A percentile compares a stretch with the other conserved stretches of the same genome.
Evolutionary conservation across 53 echinoderm and acorn worm genomes (phyloP).

Genomic region (Zoroaster sp.): DNA sequence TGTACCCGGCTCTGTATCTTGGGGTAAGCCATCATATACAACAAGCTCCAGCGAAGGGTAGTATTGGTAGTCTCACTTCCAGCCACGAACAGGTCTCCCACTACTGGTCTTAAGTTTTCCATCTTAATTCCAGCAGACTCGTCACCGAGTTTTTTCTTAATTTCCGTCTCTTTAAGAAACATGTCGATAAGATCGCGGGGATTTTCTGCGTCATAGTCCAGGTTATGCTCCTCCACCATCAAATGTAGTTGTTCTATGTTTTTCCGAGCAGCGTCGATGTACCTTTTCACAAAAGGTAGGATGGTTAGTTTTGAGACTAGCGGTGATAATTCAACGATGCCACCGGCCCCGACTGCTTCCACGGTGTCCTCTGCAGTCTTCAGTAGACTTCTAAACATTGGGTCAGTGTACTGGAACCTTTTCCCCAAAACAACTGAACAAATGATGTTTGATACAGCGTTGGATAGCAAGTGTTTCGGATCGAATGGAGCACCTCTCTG

Average conservation of each 20-base stretch:
- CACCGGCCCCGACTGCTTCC: neutral
- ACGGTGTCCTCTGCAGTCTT: neutral
- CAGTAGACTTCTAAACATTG: neutral
- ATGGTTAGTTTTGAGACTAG: constrained; percentile 2
- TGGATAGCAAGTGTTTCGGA: constrained; percentile 1
- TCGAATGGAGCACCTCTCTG: constrained; percentile 25
- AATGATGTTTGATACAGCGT: constrained; percentile 60
- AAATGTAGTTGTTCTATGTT: neutral
- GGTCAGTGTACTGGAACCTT: constrained; percentile 18
- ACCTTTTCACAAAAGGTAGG: neutral
- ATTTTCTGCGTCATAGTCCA: neutral
- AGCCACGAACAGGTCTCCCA: constrained; percentile 29
- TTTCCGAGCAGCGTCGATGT: neutral
- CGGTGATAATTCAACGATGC: constrained; percentile 1
- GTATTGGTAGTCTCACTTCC: constrained; percentile 31
- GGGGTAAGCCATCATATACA: constrained; percentile 32
- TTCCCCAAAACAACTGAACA: constrained; percentile 47
- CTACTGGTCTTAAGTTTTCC: neutral
- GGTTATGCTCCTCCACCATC: neutral
- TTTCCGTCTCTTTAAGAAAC: neutral
- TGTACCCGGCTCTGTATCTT: neutral
- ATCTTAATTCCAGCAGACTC: neutral
- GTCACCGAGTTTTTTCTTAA: neutral
- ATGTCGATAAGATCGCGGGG: constrained; percentile 18
- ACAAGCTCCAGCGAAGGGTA: neutral